Percentiles rank a stretch among this genome's conserved stretches.
phyloP scores from a whole-genome alignment of 2,888 invertebrate genomes.

The Ischnura elegans region DNA sequence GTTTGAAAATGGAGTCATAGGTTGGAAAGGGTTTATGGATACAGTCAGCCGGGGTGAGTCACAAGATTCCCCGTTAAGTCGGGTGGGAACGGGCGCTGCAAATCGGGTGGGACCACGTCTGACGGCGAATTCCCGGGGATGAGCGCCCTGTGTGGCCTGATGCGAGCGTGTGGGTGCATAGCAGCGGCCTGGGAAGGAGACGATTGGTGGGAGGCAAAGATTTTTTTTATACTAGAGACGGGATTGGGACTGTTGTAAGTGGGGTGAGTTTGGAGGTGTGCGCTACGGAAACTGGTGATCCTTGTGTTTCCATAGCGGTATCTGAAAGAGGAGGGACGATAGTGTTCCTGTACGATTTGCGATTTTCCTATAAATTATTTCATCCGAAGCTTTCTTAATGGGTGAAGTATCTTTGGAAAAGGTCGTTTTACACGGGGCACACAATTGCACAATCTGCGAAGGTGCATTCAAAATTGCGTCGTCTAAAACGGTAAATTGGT shows the following conservation, averaged over 20 bases:
- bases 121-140: not conserved
- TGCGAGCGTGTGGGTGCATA: not conserved
- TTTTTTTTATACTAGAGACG: not conserved
- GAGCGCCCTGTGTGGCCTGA: not conserved
- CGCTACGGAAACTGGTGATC: not conserved
- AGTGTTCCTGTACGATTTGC: no score
- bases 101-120: slow-evolving; percentile 32
- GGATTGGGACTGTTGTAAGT: not conserved
- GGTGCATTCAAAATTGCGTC: no score
- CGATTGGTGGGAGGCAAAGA: not conserved
- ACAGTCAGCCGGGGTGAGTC: not conserved
- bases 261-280: not conserved
- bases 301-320: no score
- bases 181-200: not conserved
- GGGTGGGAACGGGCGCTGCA: not conserved
- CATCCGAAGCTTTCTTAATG: no score
- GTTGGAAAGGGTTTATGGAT: not conserved
- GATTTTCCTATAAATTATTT: no score
- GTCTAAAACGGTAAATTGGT: no score
- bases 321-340: no score
- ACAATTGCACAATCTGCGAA: no score
- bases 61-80: no score
- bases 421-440: no score
- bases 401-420: no score
- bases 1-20: not conserved